phyloP scores from a whole-genome alignment of 1,140 invertebrate genomes.

The Brachionus manjavacas region DNA sequence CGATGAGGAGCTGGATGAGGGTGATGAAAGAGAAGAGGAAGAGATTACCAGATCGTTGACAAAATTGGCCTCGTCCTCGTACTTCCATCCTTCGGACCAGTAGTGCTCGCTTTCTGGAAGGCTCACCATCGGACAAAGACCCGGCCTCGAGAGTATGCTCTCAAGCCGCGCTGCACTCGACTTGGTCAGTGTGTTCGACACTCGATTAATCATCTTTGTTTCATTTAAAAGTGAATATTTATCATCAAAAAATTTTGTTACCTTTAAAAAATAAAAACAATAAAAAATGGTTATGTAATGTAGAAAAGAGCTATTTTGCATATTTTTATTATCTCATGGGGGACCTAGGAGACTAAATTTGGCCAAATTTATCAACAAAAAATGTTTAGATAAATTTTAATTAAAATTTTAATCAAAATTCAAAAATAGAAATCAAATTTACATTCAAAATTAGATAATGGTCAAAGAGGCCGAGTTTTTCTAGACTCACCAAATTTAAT shows the following conservation, averaged over 20 bases:
- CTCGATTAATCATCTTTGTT: not conserved
- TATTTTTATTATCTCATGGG: conserved; percentile 33
- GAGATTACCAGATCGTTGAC: conserved; percentile 1
- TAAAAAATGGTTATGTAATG: conserved; percentile 14
- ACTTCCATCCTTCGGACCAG: conserved; percentile 29
- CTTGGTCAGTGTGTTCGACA: not conserved
- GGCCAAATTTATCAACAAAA: not conserved
- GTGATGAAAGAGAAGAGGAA: conserved; percentile 20
- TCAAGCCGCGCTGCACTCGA: not conserved
- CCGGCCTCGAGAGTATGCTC: not conserved
- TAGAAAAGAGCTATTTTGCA: conserved; percentile 12
- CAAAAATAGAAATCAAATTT: not conserved
- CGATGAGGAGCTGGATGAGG: conserved; percentile 12
- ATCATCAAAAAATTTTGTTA: conserved; percentile 41
- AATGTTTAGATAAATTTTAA: conserved; percentile 27
- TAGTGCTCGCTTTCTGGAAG: conserved; percentile 18
- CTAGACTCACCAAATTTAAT: not conserved
- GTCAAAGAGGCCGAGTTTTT: not conserved
- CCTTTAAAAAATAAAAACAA: conserved; percentile 20
- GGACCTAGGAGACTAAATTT: not conserved
- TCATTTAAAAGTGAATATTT: conserved; percentile 36
- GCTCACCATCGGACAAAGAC: conserved; percentile 6
- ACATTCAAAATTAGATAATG: conserved; percentile 1
- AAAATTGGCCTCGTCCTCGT: not conserved
- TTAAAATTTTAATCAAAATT: not conserved